Conservation (phyloP, 1,140 invertebrate species). For the Asbolus verrucosus region DNA sequence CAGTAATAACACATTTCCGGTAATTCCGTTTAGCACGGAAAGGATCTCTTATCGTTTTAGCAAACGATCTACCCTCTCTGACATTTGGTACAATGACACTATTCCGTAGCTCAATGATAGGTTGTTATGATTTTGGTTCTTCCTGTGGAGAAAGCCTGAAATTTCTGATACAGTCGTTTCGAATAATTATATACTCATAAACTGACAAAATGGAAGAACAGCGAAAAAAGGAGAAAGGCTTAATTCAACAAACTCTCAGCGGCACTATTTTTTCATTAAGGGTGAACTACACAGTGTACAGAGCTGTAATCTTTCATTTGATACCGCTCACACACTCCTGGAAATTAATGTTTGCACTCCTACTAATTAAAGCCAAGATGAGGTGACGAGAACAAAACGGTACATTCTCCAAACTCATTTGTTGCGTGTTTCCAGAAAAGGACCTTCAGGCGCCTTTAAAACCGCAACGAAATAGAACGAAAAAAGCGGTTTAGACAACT, state of each 20-base stretch:
- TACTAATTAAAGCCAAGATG: conserved; percentile 36
- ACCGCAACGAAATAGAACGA: not conserved
- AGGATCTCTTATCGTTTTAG: conserved; percentile 38
- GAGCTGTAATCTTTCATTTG: conserved; percentile 32
- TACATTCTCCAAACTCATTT: conserved; percentile 16
- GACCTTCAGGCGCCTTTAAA: conserved; percentile 9
- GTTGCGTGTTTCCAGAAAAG: not conserved
- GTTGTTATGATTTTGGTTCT: conserved; percentile 9
- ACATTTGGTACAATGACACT: conserved; percentile 26
- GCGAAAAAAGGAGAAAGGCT: not conserved
- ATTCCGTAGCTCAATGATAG: not conserved
- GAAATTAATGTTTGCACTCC: conserved; percentile 35
- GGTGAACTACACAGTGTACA: conserved; percentile 13
- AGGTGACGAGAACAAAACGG: conserved; percentile 32
- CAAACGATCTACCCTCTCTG: conserved; percentile 31
- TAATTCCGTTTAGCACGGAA: conserved; percentile 52
- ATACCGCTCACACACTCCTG: conserved; percentile 27
- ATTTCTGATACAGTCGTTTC: conserved; percentile 11
- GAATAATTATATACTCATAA: conserved; percentile 16
- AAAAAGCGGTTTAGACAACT: too few relatives aligned
- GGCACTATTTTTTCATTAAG: conserved; percentile 29
- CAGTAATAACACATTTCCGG: conserved; percentile 53
- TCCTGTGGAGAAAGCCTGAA: not conserved
- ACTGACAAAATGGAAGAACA: not conserved
- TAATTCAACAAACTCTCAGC: conserved; percentile 1